These are phyloP conservation scores for Aricia artaxerxes DNA, from an alignment of 2,888 invertebrate species.

Conservation along the genomic window DNA sequence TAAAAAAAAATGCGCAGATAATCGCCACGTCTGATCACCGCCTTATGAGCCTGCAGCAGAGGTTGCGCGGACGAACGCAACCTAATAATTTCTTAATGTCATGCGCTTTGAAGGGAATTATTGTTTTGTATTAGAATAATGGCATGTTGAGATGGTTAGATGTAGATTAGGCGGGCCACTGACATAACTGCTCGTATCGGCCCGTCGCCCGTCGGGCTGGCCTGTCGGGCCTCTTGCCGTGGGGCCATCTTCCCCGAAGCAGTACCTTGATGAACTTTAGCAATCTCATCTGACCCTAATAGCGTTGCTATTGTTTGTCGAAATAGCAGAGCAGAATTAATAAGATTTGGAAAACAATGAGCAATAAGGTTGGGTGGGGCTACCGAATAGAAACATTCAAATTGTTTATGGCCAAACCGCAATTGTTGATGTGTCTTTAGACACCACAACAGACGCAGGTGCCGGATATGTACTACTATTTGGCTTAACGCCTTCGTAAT, in stretches of 20 bases:
- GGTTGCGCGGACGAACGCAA: constrained; percentile 73
- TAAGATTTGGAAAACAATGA: not conserved
- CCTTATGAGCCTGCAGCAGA: constrained; percentile 59
- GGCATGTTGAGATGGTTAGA: constrained; percentile 62
- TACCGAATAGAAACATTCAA: not conserved
- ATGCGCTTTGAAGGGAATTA: constrained; percentile 76
- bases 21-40: constrained; percentile 28
- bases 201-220: constrained; percentile 3
- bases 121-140: constrained; percentile 78
- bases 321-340: not conserved
- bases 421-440: too few species aligned
- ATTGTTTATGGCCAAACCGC: too few species aligned
- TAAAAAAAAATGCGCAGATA: not conserved
- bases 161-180: constrained; percentile 57
- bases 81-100: constrained; percentile 80
- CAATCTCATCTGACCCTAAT: constrained; percentile 26
- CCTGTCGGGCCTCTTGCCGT: not conserved
- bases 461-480: too few species aligned
- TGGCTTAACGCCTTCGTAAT: too few species aligned
- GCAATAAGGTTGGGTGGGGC: constrained; percentile 1
- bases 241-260: constrained; percentile 23
- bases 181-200: constrained; percentile 48
- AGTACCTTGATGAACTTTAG: constrained; percentile 21
- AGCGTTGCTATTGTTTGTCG: constrained; percentile 18
- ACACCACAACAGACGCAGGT: too few species aligned